phyloP scores from a whole-genome alignment of 2,797 vertebrate genomes.

The Cheracebus regulus region DNA sequence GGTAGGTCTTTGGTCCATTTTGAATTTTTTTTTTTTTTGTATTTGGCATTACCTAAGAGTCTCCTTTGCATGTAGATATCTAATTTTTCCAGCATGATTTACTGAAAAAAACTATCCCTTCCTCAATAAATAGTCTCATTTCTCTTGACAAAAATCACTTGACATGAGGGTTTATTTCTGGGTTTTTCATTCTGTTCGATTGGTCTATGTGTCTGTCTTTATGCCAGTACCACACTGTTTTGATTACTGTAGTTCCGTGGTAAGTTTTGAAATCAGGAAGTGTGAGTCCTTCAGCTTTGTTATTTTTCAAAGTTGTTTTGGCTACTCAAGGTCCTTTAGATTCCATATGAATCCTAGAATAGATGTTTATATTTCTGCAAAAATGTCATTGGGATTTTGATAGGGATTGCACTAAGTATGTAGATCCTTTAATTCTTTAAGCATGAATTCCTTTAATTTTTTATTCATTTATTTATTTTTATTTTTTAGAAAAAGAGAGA shows the following conservation, averaged over 20 bases:
- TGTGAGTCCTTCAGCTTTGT: not conserved
- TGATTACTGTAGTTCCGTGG: not conserved
- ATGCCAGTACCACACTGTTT: not conserved
- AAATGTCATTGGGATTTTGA: not conserved
- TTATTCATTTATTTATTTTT: no score
- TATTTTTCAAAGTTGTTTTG: not conserved
- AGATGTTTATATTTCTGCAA: not conserved
- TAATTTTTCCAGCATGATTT: not conserved
- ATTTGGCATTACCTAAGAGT: not conserved
- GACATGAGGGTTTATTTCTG: not conserved
- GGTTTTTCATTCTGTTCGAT: not conserved
- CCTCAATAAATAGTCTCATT: not conserved
- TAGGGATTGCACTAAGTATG: not conserved
- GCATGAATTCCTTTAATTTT: not conserved
- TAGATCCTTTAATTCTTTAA: not conserved
- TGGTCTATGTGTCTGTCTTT: not conserved
- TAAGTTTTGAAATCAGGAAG: not conserved
- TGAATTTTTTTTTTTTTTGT: not conserved
- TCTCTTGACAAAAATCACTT: not conserved
- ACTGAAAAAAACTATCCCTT: not conserved
- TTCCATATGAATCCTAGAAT: not conserved
- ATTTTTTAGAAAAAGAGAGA: no score
- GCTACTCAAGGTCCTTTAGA: not conserved
- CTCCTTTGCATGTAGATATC: not conserved
- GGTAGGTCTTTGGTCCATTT: not conserved